phyloP scores from a whole-genome alignment of 2,797 vertebrate species.

The Pteronotus mesoamericanus region DNA sequence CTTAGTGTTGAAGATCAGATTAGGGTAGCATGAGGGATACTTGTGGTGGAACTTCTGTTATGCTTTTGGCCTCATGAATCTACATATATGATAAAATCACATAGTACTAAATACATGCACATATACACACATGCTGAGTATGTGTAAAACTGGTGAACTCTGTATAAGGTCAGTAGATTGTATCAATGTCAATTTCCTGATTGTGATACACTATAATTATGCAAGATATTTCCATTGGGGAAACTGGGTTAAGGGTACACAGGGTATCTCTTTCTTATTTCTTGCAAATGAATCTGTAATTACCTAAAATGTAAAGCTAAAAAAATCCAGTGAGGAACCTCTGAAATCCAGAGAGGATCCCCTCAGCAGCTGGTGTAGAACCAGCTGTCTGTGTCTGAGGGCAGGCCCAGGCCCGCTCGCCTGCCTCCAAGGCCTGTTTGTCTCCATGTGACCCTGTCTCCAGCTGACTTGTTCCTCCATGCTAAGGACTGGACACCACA shows the following conservation, averaged over 20 bases:
- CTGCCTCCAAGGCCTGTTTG: background rate
- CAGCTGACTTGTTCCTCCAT: background rate
- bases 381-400: background rate
- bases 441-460: background rate
- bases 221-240: background rate
- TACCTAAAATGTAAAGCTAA: background rate
- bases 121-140: background rate
- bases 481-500: background rate
- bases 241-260: background rate
- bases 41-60: background rate
- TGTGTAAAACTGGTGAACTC: background rate
- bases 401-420: background rate
- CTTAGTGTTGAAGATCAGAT: background rate
- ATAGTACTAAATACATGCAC: background rate
- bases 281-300: background rate
- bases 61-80: background rate
- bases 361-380: background rate
- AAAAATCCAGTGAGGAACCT: background rate
- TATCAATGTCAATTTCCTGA: background rate
- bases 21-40: background rate
- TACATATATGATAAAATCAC: background rate
- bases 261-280: background rate
- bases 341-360: background rate
- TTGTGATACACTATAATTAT: background rate
- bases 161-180: background rate